phyloP scores from a whole-genome alignment of 2,797 vertebrate species.

The Rhinichthys osculus region DNA sequence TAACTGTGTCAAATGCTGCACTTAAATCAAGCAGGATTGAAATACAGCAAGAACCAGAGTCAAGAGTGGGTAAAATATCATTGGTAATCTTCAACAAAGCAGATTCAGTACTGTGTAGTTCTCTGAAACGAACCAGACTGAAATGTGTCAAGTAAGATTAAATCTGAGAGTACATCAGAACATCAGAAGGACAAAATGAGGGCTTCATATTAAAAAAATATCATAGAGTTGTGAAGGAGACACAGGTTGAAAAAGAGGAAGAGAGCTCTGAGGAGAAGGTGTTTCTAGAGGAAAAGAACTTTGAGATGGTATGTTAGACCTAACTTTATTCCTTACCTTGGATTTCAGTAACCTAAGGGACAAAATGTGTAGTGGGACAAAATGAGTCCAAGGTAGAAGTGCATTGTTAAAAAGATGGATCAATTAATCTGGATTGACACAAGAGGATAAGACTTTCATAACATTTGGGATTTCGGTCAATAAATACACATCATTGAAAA shows the following conservation, averaged over 20 bases:
- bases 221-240: background rate
- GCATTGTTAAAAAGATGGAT: background rate
- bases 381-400: background rate
- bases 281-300: background rate
- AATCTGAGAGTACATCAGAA: background rate
- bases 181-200: background rate
- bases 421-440: background rate
- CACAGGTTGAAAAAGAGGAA: background rate
- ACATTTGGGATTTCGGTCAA: too few species aligned
- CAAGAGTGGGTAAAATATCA: background rate
- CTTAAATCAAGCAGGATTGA: background rate
- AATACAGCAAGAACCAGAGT: background rate
- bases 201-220: background rate
- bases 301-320: background rate
- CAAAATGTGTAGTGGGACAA: too few species aligned
- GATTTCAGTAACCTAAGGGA: background rate
- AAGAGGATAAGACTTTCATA: too few species aligned
- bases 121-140: too few species aligned
- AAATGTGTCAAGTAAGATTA: background rate
- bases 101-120: background rate
- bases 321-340: background rate
- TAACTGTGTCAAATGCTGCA: background rate
- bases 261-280: background rate
- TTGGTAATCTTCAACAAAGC: background rate
- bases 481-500: too few species aligned